A percentile compares a stretch with the other conserved stretches of the same genome.
These are phyloP conservation scores for Morinoia aosen DNA, from an alignment of 2,888 invertebrate genomes.

Conservation along the genomic window DNA sequence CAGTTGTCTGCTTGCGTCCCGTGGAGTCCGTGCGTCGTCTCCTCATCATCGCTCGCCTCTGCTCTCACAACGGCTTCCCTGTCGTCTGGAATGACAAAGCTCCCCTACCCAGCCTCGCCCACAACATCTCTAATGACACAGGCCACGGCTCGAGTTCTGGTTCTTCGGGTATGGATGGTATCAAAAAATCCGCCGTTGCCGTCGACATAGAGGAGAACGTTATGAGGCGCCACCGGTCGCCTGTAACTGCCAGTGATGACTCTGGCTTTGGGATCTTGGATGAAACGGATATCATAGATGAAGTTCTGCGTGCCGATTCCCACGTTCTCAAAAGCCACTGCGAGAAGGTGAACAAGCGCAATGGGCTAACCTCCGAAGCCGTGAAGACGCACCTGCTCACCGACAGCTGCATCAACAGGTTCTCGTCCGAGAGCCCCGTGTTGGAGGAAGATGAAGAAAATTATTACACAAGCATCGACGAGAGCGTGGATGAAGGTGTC, in stretches of 20 bases:
- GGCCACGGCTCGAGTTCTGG: not conserved
- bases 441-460: not conserved
- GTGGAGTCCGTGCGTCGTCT: slow-evolving; percentile 90
- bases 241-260: not conserved
- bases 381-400: slow-evolving; percentile 6
- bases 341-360: not conserved
- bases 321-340: not conserved
- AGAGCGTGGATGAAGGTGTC: not conserved
- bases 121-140: not conserved
- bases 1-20: slow-evolving; percentile 86
- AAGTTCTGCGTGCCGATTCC: not conserved
- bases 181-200: not conserved
- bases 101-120: not conserved
- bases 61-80: slow-evolving; percentile 95
- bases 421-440: not conserved
- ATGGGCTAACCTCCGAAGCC: slow-evolving; percentile 17
- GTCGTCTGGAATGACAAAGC: slow-evolving; percentile 72
- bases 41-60: slow-evolving; percentile 76
- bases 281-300: not conserved
- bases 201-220: not conserved
- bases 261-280: not conserved
- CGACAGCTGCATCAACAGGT: slow-evolving; percentile 36
- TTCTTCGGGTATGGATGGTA: not conserved
- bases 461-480: not conserved
- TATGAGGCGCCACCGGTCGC: not conserved